A percentile compares a stretch with the other conserved stretches of the same genome.
Evolutionary conservation across 2,797 vertebrate species (phyloP).

Genomic region (Bryconaethiops microstoma): DNA sequence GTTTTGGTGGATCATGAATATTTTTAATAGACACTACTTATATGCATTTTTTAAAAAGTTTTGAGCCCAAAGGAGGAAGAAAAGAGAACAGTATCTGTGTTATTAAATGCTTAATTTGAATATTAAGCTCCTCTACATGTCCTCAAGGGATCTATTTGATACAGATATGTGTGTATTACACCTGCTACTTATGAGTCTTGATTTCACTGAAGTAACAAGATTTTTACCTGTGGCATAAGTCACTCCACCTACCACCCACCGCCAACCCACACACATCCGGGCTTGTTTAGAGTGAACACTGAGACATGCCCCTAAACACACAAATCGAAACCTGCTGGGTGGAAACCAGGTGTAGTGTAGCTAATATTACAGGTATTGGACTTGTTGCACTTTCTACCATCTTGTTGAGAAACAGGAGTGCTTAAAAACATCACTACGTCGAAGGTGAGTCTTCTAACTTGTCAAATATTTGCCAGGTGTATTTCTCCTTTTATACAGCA

Average conservation of each 20-base stretch:
- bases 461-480: not conserved
- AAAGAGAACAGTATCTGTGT: no score
- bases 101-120: not conserved
- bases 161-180: no score
- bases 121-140: not conserved
- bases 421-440: not conserved
- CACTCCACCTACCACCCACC: not conserved
- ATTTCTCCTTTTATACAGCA: not conserved
- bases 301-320: conserved; percentile 23
- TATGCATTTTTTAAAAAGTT: no score
- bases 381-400: not conserved
- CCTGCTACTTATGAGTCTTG: not conserved
- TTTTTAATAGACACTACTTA: no score
- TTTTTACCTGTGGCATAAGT: not conserved
- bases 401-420: not conserved
- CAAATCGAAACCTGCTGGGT: not conserved
- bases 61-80: no score
- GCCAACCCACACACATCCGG: not conserved
- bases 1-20: no score
- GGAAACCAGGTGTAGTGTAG: not conserved
- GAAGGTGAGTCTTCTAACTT: not conserved
- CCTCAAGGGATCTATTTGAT: not conserved
- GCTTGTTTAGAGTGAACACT: not conserved
- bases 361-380: not conserved
- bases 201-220: not conserved